phyloP scores from a whole-genome alignment of 2,113 vertebrate genomes.

The Ascaphus truei region DNA sequence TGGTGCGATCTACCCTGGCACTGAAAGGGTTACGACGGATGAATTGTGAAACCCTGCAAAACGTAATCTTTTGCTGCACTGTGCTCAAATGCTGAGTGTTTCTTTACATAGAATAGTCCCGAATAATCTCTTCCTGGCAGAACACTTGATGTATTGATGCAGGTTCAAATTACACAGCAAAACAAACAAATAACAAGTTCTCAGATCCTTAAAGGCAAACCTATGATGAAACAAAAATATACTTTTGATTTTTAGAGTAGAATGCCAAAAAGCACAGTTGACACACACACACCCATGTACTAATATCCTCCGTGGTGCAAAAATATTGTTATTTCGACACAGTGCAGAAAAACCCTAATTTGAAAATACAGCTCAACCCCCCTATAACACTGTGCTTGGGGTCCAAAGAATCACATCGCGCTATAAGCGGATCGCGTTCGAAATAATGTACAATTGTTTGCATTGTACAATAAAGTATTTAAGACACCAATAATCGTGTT shows the following conservation, averaged over 20 bases:
- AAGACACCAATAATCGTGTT: no score
- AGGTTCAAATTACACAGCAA: conserved; percentile 59
- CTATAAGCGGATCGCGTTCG: no score
- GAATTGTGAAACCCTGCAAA: conserved; percentile 57
- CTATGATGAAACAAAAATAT: conserved; percentile 26
- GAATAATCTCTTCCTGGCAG: conserved; percentile 67
- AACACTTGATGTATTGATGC: conserved; percentile 53
- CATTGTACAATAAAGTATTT: no score
- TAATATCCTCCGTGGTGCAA: no score
- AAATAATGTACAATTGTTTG: no score
- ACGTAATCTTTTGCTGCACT: conserved; percentile 39
- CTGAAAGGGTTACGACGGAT: not conserved
- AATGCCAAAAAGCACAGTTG: not conserved
- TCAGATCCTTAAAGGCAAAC: conserved; percentile 27
- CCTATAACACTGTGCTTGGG: no score
- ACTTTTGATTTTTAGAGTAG: not conserved
- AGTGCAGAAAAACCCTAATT: no score
- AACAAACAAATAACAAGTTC: conserved; percentile 53
- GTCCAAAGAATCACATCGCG: no score
- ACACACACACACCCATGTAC: no score
- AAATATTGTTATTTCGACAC: no score
- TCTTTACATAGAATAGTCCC: conserved; percentile 52
- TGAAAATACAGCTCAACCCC: no score
- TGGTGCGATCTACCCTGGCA: no score
- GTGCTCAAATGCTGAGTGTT: conserved; percentile 47